Evolutionary conservation across 2,888 invertebrate species (phyloP), one percentile per base, ranked within the genome.

Genomic region (Morpho helenor): DNA sequence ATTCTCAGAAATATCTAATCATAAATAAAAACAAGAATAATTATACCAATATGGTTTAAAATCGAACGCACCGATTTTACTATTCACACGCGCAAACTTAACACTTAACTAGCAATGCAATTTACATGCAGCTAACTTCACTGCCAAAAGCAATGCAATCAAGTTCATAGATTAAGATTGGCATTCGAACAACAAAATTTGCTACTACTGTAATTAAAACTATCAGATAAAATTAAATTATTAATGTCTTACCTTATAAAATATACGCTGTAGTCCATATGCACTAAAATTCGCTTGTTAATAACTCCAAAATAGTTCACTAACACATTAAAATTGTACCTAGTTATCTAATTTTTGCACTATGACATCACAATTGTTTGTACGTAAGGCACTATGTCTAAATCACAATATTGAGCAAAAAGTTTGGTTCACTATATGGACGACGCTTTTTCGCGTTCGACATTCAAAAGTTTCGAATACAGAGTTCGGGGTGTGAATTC

Each of bases 141-240:
- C 10, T 9, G 7, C 53, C 40, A 8, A 47, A 69, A 56, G 56
- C 69, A 72, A 66, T 80, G 71, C 82, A 85, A 87, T 85, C 88
- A 88, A 89, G 88, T 88, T 89, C 89, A 89, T 86, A 88, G 88
- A 89, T 87, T 87, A 85, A 78, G 84, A 88, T 83, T 86, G 86
- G 82, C 86, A 75, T 81, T 76, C 78, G 74, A 74, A 75, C 77
- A 69, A 66, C 67, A 71, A 70, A 71, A 73, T 74, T 73, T 66
- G 57, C 60, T 60, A 65, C 67, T 68, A 68, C 67, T 64, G 66
- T 68, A 68, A 69, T 66, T 67, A 67, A 64, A 55, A 57, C 51
- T n/a, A 52, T n/a, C 41, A 45, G 61, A 63, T 61, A 62, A 66
- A 66, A 62, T 66, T 70, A 5, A 31, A 16, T 16, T 16, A 16